phyloP scores from a whole-genome alignment of 35 echinoderm and acorn worm species.

The Chiridota heheva region DNA sequence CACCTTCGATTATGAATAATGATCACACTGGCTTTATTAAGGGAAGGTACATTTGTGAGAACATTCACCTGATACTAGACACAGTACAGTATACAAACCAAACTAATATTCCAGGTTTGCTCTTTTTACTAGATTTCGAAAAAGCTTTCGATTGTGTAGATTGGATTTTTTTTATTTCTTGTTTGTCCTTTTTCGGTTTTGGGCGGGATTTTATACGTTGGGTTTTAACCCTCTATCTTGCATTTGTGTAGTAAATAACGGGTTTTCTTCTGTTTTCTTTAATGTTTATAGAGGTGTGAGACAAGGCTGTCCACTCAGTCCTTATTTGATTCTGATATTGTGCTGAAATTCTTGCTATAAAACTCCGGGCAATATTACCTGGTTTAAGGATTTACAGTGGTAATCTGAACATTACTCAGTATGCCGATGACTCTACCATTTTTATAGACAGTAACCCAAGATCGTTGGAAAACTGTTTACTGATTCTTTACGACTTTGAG shows the following conservation, averaged over 20 bases:
- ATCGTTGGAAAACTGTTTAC: not conserved
- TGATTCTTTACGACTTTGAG: not conserved
- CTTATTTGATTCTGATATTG: too few relatives aligned
- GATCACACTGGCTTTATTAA: slow-evolving; percentile 15
- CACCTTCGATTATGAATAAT: not conserved
- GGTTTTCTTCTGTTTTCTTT: too few relatives aligned
- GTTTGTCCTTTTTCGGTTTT: slow-evolving; percentile 29
- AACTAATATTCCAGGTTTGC: slow-evolving; percentile 19
- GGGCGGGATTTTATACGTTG: too few relatives aligned
- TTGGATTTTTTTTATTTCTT: not conserved
- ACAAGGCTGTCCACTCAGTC: too few relatives aligned
- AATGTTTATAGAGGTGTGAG: too few relatives aligned
- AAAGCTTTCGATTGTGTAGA: slow-evolving; percentile 22
- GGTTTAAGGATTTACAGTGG: too few relatives aligned
- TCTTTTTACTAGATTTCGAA: slow-evolving; percentile 32
- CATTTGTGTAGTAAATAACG: not conserved
- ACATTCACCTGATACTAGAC: slow-evolving; percentile 1
- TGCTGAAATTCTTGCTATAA: too few relatives aligned
- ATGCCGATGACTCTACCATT: slow-evolving; percentile 25
- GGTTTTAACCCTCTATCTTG: too few relatives aligned
- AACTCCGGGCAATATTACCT: too few relatives aligned
- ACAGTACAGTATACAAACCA: not conserved
- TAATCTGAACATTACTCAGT: slow-evolving; percentile 14
- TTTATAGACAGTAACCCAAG: slow-evolving; percentile 3
- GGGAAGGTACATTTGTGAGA: slow-evolving; percentile 25